Base-by-base conservation (phyloP, 2,888 invertebrate genomes). In the Mythimna vitellina region DNA sequence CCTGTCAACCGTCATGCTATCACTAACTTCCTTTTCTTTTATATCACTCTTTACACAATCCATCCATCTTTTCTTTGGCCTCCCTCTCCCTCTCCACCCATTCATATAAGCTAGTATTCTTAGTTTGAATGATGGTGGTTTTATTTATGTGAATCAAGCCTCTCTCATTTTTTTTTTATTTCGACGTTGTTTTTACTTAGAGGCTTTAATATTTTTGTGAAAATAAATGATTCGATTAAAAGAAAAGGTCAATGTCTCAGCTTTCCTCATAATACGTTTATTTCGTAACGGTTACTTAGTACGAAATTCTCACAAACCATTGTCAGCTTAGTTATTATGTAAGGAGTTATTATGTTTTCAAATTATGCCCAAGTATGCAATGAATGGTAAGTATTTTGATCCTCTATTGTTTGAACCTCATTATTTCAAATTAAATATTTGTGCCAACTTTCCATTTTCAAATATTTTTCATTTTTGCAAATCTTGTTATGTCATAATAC, bases 191-290 rank as follows among this genome's bases (percentile, higher is more conserved):
- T 46, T 46, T 46, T 17, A 46, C 46, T 12, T 46, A 14, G 12
- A 14, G 17, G 17, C n/a, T n/a, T 1, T 46, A 46, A 42, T 0
- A 1, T 46, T 46, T 46, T 46, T 46, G 17, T 46, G 14, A 46
- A 46, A 46, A 46, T 46, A 46, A 17, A 46, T 46, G 1, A 20
- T 6, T 46, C 51, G 60, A 53, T 75, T 72, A 54, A 38, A 66
- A 73, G 79, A 78, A 88, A 82, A 86, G 88, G 86, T 86, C 87
- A 87, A 87, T 84, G 87, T 84, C 81, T 87, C 65, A 67, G 84
- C 86, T 88, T 87, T 88, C 84, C 72, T 84, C 73, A 65, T 69
- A 76, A 80, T 61, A 57, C 29, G 32, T 20, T 32, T 57, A 78
- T 87, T 81, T 82, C 78, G 70, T 80, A 80, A 86, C 81, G 74